Conservation (phyloP, 2,113 vertebrate genomes). For the Pseudonaja textilis region DNA sequence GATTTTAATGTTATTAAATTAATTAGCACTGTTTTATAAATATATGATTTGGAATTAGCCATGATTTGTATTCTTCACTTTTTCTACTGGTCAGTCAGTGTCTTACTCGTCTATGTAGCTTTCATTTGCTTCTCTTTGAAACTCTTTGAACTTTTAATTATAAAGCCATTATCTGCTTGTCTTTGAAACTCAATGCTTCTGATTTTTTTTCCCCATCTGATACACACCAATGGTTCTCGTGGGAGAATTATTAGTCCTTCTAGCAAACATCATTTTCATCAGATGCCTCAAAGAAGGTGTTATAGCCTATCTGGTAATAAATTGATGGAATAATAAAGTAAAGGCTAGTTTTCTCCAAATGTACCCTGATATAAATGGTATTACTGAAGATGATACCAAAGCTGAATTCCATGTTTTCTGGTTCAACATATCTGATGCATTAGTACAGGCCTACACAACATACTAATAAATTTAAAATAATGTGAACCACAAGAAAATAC, state of each 20-base stretch:
- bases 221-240: background rate
- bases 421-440: background rate
- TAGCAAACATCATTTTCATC: background rate
- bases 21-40: background rate
- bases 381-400: background rate
- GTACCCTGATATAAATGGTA: background rate
- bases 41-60: background rate
- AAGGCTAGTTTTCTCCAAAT: background rate
- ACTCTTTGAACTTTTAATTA: background rate
- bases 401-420: background rate
- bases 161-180: background rate
- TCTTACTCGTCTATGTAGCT: background rate
- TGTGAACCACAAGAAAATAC: background rate
- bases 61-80: background rate
- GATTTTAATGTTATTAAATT: background rate
- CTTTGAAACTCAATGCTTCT: background rate
- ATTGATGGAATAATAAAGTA: background rate
- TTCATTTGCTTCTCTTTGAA: background rate
- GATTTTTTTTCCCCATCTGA: accelerated
- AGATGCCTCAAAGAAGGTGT: background rate
- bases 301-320: background rate
- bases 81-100: background rate
- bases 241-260: background rate
- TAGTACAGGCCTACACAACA: background rate
- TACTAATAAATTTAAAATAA: background rate